Evolutionary conservation across 2,888 invertebrate species (phyloP).

Genomic region (Aporophyla lueneburgensis): DNA sequence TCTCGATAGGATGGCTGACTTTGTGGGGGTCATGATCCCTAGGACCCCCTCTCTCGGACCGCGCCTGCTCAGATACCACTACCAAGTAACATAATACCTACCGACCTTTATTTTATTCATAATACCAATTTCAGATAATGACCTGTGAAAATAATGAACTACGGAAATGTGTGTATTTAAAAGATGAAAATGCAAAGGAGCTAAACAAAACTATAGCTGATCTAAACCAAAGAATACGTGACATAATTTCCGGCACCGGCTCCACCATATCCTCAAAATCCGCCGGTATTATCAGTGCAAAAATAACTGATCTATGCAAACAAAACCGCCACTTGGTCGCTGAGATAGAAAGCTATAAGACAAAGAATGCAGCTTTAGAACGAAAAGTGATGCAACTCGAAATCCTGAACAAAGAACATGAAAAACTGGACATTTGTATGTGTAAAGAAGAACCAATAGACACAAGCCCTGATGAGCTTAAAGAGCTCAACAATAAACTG

Average conservation of each 20-base stretch:
- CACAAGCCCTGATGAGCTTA: slow-evolving; percentile 87
- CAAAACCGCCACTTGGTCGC: slow-evolving; percentile 92
- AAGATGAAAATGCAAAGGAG: slow-evolving; percentile 86
- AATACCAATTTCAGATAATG: slow-evolving; percentile 83
- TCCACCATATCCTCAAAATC: slow-evolving; percentile 88
- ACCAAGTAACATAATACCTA: not conserved
- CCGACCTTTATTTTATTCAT: not conserved
- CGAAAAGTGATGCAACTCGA: slow-evolving; percentile 87
- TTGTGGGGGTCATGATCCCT: no score
- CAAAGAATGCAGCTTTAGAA: slow-evolving; percentile 90
- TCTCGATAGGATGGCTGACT: no score
- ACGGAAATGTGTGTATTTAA: slow-evolving; percentile 87
- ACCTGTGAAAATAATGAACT: slow-evolving; percentile 90
- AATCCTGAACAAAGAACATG: slow-evolving; percentile 80
- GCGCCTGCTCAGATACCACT: not conserved
- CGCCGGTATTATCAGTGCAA: slow-evolving; percentile 91
- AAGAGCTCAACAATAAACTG: slow-evolving; percentile 92
- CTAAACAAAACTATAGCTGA: slow-evolving; percentile 83
- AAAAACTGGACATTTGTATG: slow-evolving; percentile 79
- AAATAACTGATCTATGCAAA: slow-evolving; percentile 93
- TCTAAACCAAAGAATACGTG: slow-evolving; percentile 87
- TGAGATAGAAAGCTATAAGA: slow-evolving; percentile 91
- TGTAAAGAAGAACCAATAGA: slow-evolving; percentile 88
- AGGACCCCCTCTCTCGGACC: no score
- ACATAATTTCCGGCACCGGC: slow-evolving; percentile 86